These are phyloP conservation scores for Haemorhous mexicanus DNA, from an alignment of 2,113 vertebrate genomes.

Conservation along the genomic window DNA sequence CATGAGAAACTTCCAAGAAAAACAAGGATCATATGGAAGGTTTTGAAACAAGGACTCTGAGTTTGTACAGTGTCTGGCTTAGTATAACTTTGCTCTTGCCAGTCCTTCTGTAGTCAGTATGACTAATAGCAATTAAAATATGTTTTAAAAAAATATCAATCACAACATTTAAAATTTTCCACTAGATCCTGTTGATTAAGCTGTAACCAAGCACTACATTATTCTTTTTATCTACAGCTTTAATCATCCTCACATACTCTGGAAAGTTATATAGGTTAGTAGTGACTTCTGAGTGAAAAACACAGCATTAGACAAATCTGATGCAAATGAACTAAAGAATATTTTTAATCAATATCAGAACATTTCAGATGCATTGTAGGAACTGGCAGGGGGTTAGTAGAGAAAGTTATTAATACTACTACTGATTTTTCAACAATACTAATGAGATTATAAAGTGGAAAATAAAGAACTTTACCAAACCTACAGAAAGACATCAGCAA, in stretches of 20 bases:
- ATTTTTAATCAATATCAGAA: not conserved
- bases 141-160: not conserved
- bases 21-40: not conserved
- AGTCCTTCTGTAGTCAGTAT: not conserved
- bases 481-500: not conserved
- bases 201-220: not conserved
- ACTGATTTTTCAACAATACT: not conserved
- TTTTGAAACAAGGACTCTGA: not conserved
- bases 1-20: not conserved
- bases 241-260: not conserved
- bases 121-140: accelerated
- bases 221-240: not conserved
- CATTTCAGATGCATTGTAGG: not conserved
- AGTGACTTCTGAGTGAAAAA: not conserved
- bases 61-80: not conserved
- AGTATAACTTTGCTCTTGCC: not conserved
- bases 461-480: not conserved
- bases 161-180: not conserved
- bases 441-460: not conserved
- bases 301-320: not conserved
- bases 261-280: not conserved
- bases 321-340: not conserved
- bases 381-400: not conserved
- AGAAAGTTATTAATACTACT: not conserved
- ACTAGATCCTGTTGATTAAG: not conserved